Evolutionary conservation across 2,888 invertebrate genomes (phyloP), one percentile per base, ranked within the genome.

Genomic region (Clepsis dumicolana): DNA sequence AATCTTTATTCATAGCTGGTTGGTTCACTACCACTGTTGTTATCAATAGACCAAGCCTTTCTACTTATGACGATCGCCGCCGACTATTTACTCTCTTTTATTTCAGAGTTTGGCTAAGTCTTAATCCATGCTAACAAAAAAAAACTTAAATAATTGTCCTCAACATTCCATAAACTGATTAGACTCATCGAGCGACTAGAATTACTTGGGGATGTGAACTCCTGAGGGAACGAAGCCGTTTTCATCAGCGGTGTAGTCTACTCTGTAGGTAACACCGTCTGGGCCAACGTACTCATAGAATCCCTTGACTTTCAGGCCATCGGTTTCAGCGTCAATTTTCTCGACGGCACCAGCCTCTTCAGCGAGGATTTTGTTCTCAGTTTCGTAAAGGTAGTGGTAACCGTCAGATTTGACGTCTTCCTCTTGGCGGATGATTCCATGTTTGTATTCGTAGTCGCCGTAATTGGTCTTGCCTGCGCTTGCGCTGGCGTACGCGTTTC

Each of bases 311-410:
- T 85, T 88, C 21, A 91, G 75, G 25, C 80, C 88, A 0, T 84
- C 83, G 12, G 71, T 76, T 56, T 90, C 88, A 52, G 71, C 85
- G 74, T 84, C 84, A n/a, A 89, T 75, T 67, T 84, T 78, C 72
- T 92, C 92, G 0, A 93, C 56, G 44, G 84, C 83, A 35, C 93
- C 93, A 24, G 86, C 80, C 78, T 93, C 93, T 71, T 93, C 93
- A 7, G 91, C 91, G 16, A 90, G 86, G 72, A 93, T 93, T 70
- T 88, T 93, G 83, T 93, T 93, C 71, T 92, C 90, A n/a, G 93
- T 93, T 76, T 93, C 92, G 70, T 92, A 93, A 16, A 91, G 81
- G 77, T 90, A 93, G 77, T 91, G 93, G 81, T 93, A 93, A 25
- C 93, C 91, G 1, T 93, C 92, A 21, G 87, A 81, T 0, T 63